phyloP scores from a whole-genome alignment of 2,888 invertebrate species.

The Tachina grossa region DNA sequence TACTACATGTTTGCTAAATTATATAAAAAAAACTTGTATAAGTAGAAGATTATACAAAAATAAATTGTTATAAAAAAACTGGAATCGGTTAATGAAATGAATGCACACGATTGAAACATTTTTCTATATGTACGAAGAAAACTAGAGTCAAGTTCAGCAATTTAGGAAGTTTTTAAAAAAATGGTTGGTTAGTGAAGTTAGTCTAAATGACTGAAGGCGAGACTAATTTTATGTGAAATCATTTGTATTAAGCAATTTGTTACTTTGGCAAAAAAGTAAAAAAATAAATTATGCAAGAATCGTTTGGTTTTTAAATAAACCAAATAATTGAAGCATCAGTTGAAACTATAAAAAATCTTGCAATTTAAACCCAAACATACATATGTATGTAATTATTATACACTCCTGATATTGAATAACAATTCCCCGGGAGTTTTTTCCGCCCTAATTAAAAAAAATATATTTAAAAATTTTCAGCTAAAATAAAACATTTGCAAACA shows the following conservation, averaged over 20 bases:
- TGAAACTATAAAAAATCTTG: too few species aligned
- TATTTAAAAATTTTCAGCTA: too few species aligned
- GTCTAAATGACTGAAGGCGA: conserved; percentile 44
- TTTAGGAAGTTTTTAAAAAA: conserved; percentile 19
- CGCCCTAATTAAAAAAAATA: too few species aligned
- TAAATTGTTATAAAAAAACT: background rate
- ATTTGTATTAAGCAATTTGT: background rate
- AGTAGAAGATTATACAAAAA: conserved; percentile 37
- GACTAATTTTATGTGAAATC: conserved; percentile 31
- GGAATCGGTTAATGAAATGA: conserved; percentile 53
- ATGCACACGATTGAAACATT: conserved; percentile 48
- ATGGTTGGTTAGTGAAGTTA: background rate
- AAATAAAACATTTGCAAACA: too few species aligned
- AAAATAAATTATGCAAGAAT: background rate
- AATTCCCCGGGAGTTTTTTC: too few species aligned
- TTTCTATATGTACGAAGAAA: background rate
- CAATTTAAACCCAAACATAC: too few species aligned
- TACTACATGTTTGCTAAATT: background rate
- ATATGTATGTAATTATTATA: too few species aligned
- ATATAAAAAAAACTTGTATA: conserved; percentile 44
- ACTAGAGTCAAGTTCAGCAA: conserved; percentile 54
- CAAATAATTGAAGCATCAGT: background rate
- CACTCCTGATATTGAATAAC: too few species aligned
- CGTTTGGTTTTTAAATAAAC: background rate
- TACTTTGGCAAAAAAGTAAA: background rate